Evolutionary conservation across 30 jellyfish, hydroid and myxozoan species (phyloP).

Genomic region (Aurelia coerulea): DNA sequence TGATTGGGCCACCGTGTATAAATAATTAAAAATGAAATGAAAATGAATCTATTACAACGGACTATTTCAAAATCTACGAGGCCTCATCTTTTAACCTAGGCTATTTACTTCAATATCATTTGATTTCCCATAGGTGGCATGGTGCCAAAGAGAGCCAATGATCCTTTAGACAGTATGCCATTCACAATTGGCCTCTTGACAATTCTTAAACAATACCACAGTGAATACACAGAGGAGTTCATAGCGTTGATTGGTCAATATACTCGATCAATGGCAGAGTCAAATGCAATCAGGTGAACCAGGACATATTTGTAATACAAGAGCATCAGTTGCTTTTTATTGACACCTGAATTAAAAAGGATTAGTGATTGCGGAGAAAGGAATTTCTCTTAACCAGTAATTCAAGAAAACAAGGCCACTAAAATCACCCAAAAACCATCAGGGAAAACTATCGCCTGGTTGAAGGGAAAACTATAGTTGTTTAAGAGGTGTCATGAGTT

Average conservation of each 20-base stretch:
- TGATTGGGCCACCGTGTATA: too few relatives aligned
- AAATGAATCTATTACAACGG: too few relatives aligned
- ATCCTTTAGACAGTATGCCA: constrained; percentile 89
- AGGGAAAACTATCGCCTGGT: too few relatives aligned
- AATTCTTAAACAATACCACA: constrained; percentile 83
- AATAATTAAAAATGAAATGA: too few relatives aligned
- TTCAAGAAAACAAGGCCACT: too few relatives aligned
- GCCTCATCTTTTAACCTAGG: too few relatives aligned
- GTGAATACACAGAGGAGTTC: constrained; percentile 86
- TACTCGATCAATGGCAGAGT: constrained; percentile 76
- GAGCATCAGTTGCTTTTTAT: background rate
- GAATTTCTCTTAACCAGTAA: background rate
- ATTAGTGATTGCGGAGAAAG: too few relatives aligned
- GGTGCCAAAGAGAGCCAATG: constrained; percentile 83
- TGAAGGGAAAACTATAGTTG: too few relatives aligned
- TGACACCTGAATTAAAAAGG: background rate
- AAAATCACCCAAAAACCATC: too few relatives aligned
- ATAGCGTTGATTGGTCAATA: constrained; percentile 87
- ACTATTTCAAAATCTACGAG: too few relatives aligned
- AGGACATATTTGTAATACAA: background rate
- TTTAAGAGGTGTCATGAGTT: too few relatives aligned
- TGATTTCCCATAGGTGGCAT: constrained; percentile 70
- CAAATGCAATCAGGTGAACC: constrained; percentile 66
- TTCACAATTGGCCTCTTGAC: constrained; percentile 87
- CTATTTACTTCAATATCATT: too few relatives aligned